Evolutionary conservation across 2,113 vertebrate genomes (phyloP), one percentile per base, ranked within the genome.

Genomic region (Poeciliopsis turrubarensis): DNA sequence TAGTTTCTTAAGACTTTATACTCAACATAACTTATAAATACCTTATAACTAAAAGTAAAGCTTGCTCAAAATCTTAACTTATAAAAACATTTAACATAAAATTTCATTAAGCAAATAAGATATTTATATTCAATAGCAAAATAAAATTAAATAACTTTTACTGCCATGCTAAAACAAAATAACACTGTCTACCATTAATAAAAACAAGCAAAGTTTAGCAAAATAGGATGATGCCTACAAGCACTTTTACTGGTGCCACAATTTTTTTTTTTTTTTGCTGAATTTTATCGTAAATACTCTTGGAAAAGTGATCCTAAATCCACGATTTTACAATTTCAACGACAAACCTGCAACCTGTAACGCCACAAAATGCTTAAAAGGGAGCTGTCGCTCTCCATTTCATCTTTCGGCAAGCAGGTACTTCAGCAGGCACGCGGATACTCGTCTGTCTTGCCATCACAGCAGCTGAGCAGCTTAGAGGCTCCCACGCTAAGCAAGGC

Each of bases 401-500:
- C 76, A 83, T 90, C 84, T 81, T 68, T 62, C 64, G 60, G 76
- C 74, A 69, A 47, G 72, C 80, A 69, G 83, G 83, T 84, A 68
- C 84, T 79, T 85, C 44, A 60, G 69, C 31, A 72, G 77, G 81
- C 70, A 31, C 86, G 79, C 69, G 79, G 82, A 77, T 14, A 77
- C 34, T 73, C 6, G 65, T 89, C 82, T 72, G 77, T 84, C 87
- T 83, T 68, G 14, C 44, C 81, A 77, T 87, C 86, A 75, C 82
- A 72, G 30, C 73, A 82, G 83, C 89, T 80, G 82, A 84, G 71
- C 65, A 81, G 85, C 90, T 87, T 87, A 91, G 82, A 91, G 81
- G 85, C 77, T 79, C 75, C 82, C 10, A 60, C 41, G 64, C 68
- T 71, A 82, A 66, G 67, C 65, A 75, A 57, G 72, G 29, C 71